Conservation (phyloP, 2,888 invertebrate species). For the Tachina fera region DNA sequence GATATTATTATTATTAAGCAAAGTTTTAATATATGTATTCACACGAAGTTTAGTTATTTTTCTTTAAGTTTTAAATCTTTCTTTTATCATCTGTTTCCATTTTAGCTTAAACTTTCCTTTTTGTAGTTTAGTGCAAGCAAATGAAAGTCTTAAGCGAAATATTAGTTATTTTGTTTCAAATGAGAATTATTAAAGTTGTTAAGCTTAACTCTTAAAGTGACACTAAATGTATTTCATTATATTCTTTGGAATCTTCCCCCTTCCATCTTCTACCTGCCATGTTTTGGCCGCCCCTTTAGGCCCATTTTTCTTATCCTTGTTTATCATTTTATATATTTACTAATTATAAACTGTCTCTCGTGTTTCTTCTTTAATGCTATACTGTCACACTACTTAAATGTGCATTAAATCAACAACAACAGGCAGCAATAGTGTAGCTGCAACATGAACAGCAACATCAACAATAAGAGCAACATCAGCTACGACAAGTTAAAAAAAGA, state of each 20-base stretch:
- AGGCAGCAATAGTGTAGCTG: conserved; percentile 8
- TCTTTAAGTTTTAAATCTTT: too few relatives aligned
- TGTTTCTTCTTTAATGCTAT: neutral
- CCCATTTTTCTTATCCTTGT: neutral
- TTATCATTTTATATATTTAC: conserved; percentile 20
- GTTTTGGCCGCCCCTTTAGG: neutral
- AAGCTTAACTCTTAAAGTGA: neutral
- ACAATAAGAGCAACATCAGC: conserved; percentile 50
- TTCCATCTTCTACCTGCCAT: neutral
- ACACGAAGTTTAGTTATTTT: too few relatives aligned
- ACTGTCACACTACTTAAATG: conserved; percentile 53
- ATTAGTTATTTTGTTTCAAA: too few relatives aligned
- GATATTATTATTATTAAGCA: too few relatives aligned
- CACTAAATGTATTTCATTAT: neutral
- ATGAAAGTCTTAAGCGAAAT: too few relatives aligned
- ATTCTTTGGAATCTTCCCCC: neutral
- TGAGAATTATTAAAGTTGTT: neutral
- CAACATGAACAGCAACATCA: conserved; percentile 30
- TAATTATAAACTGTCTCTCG: conserved; percentile 51
- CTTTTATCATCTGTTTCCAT: too few relatives aligned
- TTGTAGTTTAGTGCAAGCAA: too few relatives aligned
- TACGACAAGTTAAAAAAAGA: conserved; percentile 43
- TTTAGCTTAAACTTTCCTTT: too few relatives aligned
- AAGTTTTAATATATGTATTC: too few relatives aligned
- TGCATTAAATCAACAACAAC: conserved; percentile 49